Conservation (phyloP, 2,797 vertebrate genomes). For the Acanthiza pusilla region DNA sequence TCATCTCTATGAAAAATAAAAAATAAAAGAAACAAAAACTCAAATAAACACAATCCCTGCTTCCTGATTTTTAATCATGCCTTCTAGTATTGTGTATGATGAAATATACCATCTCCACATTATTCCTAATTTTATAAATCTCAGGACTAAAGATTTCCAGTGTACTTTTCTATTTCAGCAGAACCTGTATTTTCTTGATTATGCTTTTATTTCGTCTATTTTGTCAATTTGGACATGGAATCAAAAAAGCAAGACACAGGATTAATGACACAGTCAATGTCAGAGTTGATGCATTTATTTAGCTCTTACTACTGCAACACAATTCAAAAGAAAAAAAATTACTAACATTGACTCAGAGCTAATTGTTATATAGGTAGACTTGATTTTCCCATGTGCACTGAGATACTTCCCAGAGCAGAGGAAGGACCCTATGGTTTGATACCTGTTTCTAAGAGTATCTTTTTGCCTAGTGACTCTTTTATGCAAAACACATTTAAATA, state of each 20-base stretch:
- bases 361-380: not conserved
- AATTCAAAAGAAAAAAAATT: not conserved
- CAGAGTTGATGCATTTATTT: not conserved
- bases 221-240: not conserved
- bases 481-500: not conserved
- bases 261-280: not conserved
- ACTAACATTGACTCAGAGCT: not conserved
- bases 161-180: not conserved
- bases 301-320: not conserved
- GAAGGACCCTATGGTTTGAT: not conserved
- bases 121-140: not conserved
- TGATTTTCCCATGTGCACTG: not conserved
- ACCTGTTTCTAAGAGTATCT: not conserved
- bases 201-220: not conserved
- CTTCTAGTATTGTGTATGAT: not conserved
- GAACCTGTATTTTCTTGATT: not conserved
- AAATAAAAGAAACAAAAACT: not conserved
- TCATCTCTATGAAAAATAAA: not conserved
- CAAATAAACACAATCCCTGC: not conserved
- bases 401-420: not conserved
- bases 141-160: not conserved
- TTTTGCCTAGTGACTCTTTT: not conserved
- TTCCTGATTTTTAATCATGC: not conserved
- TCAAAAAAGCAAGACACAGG: not conserved
- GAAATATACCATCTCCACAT: not conserved